Conservation (phyloP, 1,140 invertebrate species). For the Sinella curviseta region DNA sequence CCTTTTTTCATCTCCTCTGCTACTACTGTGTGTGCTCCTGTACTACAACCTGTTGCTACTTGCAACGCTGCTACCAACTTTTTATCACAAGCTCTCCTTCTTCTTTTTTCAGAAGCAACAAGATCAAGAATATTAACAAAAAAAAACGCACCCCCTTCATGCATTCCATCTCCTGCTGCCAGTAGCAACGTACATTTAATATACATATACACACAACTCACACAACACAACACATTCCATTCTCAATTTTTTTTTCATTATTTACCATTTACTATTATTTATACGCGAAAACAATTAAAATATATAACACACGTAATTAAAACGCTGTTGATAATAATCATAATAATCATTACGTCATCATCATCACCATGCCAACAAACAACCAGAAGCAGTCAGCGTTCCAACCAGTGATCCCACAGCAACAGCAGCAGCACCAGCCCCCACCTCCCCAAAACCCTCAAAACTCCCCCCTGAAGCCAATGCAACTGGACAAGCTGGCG, state of each 20-base stretch:
- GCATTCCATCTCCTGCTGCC: too few species aligned
- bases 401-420: constrained; percentile 1
- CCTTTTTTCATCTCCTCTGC: too few species aligned
- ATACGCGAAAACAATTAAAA: too few species aligned
- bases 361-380: neutral
- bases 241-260: too few species aligned
- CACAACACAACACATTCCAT: too few species aligned
- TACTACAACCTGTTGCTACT: constrained; percentile 7
- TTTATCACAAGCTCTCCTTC: neutral
- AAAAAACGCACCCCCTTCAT: neutral
- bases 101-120: neutral
- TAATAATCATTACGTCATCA: too few species aligned
- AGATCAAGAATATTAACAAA: neutral
- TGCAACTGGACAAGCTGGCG: neutral
- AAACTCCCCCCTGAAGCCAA: neutral
- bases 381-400: neutral
- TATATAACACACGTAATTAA: too few species aligned
- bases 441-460: neutral
- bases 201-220: too few species aligned
- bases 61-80: neutral
- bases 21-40: too few species aligned
- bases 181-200: too few species aligned
- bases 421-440: neutral
- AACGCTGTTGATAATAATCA: too few species aligned
- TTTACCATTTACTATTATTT: too few species aligned